phyloP scores from a whole-genome alignment of 2,113 vertebrate genomes.

The Colius striatus region DNA sequence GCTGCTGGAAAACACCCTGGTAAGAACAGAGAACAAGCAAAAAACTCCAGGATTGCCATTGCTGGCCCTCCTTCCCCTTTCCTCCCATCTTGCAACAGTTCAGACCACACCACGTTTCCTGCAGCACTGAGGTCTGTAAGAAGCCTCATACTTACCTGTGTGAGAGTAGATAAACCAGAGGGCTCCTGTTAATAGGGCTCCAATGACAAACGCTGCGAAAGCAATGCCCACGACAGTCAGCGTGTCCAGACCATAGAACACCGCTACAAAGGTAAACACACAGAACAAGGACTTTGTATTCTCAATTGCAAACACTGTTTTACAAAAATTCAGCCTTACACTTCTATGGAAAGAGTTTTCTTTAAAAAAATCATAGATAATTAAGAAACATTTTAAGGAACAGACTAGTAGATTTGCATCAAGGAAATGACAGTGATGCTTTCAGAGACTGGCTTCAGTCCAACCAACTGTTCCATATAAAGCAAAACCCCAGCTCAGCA shows the following conservation, averaged over 20 bases:
- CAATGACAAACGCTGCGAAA: slow-evolving; percentile 93
- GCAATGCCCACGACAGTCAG: slow-evolving; percentile 94
- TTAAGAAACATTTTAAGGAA: not conserved
- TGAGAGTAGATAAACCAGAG: slow-evolving; percentile 97
- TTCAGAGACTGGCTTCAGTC: not conserved
- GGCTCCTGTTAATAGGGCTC: slow-evolving; percentile 91
- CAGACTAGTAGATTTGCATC: not conserved
- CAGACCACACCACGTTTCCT: not conserved
- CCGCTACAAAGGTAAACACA: slow-evolving; percentile 64
- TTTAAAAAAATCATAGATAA: not conserved
- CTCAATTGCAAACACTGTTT: rapidly evolving
- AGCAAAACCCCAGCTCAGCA: slow-evolving; percentile 20
- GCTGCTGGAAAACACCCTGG: not conserved
- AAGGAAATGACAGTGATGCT: slow-evolving; percentile 4
- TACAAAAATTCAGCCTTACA: not conserved
- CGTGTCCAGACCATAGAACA: slow-evolving; percentile 87
- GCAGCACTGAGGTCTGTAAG: not conserved
- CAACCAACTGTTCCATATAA: not conserved
- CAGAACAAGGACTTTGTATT: not conserved
- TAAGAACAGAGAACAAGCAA: not conserved
- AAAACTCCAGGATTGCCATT: not conserved
- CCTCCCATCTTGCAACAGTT: not conserved
- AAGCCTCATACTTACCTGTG: slow-evolving; percentile 82
- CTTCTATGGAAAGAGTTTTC: not conserved
- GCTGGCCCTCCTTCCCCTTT: not conserved